phyloP scores from a whole-genome alignment of 1,140 invertebrate species.

The Micrasema longulum region DNA sequence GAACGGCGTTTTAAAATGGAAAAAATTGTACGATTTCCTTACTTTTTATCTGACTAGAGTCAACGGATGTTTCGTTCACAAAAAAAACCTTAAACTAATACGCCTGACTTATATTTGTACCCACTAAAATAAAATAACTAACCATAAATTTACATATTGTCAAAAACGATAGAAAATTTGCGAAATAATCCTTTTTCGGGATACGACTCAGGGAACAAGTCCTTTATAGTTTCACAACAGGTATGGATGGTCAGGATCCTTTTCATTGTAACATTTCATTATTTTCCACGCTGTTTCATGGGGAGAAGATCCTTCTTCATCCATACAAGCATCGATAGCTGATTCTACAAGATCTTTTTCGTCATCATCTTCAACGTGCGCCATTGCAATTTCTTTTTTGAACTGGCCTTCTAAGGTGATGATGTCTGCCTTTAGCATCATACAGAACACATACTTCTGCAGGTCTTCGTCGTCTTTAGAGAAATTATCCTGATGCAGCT shows the following conservation, averaged over 20 bases:
- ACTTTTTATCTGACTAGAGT: too few relatives aligned
- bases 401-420: conserved; percentile 55
- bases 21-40: too few relatives aligned
- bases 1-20: too few relatives aligned
- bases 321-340: conserved; percentile 56
- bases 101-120: too few relatives aligned
- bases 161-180: too few relatives aligned
- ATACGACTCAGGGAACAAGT: too few relatives aligned
- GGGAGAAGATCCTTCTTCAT: conserved; percentile 54
- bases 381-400: conserved; percentile 54
- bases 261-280: conserved; percentile 56
- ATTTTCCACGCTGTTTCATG: conserved; percentile 57
- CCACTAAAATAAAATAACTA: too few relatives aligned
- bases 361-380: conserved; percentile 50
- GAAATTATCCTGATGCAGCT: conserved; percentile 55
- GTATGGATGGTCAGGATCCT: conserved; percentile 40
- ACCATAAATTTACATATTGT: too few relatives aligned
- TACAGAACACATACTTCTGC: conserved; percentile 55
- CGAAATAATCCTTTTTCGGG: too few relatives aligned
- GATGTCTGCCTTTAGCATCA: conserved; percentile 56
- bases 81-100: too few relatives aligned
- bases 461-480: conserved; percentile 53
- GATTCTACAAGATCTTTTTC: conserved; percentile 42
- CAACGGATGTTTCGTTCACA: too few relatives aligned
- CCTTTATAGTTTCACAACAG: conserved; percentile 11